Conservation (phyloP, 2,888 invertebrate species). For the Galerucella nymphaeae region DNA sequence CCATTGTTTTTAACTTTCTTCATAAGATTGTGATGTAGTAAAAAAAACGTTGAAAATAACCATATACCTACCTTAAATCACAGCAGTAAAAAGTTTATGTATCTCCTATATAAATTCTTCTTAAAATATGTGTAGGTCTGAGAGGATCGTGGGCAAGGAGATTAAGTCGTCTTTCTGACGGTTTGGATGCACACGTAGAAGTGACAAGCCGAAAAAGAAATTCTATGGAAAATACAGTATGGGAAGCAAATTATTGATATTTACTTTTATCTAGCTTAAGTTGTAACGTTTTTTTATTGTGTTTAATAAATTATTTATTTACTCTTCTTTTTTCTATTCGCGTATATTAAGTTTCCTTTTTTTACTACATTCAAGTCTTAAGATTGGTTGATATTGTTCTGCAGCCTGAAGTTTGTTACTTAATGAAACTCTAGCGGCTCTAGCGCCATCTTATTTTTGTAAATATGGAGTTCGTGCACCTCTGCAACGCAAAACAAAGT, state of each 20-base stretch:
- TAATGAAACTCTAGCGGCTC: too few species aligned
- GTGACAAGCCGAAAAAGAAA: conserved; percentile 68
- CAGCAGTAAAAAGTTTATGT: too few species aligned
- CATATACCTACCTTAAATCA: background rate
- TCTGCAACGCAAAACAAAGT: too few species aligned
- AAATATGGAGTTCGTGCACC: too few species aligned
- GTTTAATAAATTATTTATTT: conserved; percentile 31
- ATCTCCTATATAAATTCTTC: conserved; percentile 12
- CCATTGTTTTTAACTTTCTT: too few species aligned
- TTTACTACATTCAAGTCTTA: too few species aligned
- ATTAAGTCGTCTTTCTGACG: conserved; percentile 78
- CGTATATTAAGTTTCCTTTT: too few species aligned
- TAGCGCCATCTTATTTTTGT: too few species aligned
- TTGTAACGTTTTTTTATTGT: conserved; percentile 38
- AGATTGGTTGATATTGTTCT: too few species aligned
- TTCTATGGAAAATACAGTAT: conserved; percentile 68
- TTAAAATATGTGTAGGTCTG: conserved; percentile 55
- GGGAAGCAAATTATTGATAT: conserved; percentile 63
- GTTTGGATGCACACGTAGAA: conserved; percentile 80
- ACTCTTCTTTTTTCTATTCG: conserved; percentile 22
- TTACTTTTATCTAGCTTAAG: conserved; percentile 9
- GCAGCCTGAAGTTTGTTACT: too few species aligned
- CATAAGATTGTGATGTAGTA: too few species aligned
- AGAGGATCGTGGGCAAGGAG: conserved; percentile 77
- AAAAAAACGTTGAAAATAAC: background rate